Conservation (phyloP, 1,140 invertebrate genomes). For the Drosophila tsacasi region DNA sequence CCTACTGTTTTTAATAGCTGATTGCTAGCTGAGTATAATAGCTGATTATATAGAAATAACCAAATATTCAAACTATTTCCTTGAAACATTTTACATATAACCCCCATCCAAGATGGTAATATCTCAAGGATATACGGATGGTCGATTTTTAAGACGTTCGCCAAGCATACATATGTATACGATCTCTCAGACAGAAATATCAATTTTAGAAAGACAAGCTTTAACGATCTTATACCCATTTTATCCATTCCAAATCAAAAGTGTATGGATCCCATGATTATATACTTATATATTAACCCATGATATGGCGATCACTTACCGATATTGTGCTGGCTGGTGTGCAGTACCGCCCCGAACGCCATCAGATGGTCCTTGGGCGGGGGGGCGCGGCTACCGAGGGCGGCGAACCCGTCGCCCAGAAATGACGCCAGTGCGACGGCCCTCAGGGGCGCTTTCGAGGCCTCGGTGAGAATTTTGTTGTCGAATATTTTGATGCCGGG, state of each 20-base stretch:
- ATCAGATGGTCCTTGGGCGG: slow-evolving; percentile 85
- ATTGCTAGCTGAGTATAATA: neutral
- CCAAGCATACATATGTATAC: too few species aligned
- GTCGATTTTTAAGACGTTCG: too few species aligned
- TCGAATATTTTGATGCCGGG: slow-evolving; percentile 72
- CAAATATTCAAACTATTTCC: too few species aligned
- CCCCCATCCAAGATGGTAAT: too few species aligned
- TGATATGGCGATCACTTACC: slow-evolving; percentile 60
- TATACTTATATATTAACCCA: neutral
- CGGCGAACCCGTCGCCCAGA: slow-evolving; percentile 85
- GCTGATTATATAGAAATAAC: too few species aligned
- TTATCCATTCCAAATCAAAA: neutral
- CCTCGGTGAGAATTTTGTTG: slow-evolving; percentile 85
- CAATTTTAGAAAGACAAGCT: neutral
- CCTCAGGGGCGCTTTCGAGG: slow-evolving; percentile 85
- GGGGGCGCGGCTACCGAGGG: slow-evolving; percentile 82
- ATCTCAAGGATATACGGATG: too few species aligned
- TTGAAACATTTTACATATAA: too few species aligned
- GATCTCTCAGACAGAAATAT: too few species aligned
- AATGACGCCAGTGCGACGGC: slow-evolving; percentile 85
- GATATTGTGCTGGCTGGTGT: slow-evolving; percentile 85
- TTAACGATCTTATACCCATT: neutral
- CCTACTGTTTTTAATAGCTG: neutral
- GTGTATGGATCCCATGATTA: too few species aligned
- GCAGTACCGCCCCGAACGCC: slow-evolving; percentile 85